Evolutionary conservation across 1,140 invertebrate genomes (phyloP), one percentile per base, ranked within the genome.

Genomic region (Ladona fulva): DNA sequence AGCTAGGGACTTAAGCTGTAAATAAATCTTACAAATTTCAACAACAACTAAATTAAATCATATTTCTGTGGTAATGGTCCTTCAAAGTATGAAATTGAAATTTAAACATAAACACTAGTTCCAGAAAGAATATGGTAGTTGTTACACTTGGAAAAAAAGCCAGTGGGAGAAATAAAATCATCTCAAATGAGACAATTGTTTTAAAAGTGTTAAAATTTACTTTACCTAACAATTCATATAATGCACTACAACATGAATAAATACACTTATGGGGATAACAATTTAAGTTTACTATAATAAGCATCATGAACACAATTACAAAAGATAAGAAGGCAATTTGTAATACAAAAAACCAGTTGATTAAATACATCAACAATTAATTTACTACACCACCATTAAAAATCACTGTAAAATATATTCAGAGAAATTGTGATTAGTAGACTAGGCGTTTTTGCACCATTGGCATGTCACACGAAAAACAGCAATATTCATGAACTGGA

Each of bases 251-350:
- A 66, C 52, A 66, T 66, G 52, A 66, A 66, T 66, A 66, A 66
- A 66, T 66, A 66, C 52, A 66, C 52, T 66, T 16, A 66, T 66
- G 52, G 52, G 52, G 52, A 66, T 66, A 66, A 66, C 52, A 66
- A 66, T 66, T 66, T 66, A 66, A 66, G 52, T 66, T 66, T 66
- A 66, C 52, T 66, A 66, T 66, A 12, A 66, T 66, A 66, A 66
- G 52, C 52, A 66, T 66, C n/a, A 66, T 66, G 52, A 66, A 66
- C 52, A 66, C 52, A 66, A 66, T 66, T 66, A 66, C 52, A 66
- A 66, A 66, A 66, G 52, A 66, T 66, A 66, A 66, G 52, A 66
- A 66, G 14, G 52, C 52, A 66, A 66, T 66, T 66, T 1, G 14
- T 16, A 66, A 6, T 66, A 66, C 52, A 66, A 66, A 66, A 37